Evolutionary conservation across 2,888 invertebrate genomes (phyloP), one percentile per base, ranked within the genome.

Genomic region (Morpho helenor): DNA sequence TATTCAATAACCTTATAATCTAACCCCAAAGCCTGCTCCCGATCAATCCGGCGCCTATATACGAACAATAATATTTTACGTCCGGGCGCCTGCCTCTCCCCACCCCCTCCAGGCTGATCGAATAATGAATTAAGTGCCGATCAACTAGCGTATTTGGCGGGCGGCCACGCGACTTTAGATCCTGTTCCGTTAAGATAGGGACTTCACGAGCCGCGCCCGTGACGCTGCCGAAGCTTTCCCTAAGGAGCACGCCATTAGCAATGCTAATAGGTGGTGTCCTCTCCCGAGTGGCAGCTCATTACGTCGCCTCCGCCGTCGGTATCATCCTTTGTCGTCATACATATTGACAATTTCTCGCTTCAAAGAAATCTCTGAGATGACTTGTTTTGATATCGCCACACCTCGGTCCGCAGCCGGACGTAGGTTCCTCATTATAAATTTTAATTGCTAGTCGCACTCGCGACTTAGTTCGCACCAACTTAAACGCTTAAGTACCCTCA

Each of bases 251-350:
- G 68, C 75, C 82, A 87, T 86, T 85, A 86, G 83, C 85, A 86
- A 86, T 87, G 87, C 84, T 85, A 87, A 86, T 85, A 72, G 76
- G 67, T 72, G 74, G 68, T 76, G 80, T 77, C 74, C 72, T 72
- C 58, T 59, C 61, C 52, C 64, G 76, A 85, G 85, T 85, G 80
- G 74, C 84, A 72, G 83, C 83, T 85, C 82, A 84, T 85, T 84
- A 83, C 68, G 46, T 40, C 57, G 60, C 57, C 60, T 61, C 49
- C 51, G 59, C 48, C 53, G 56, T 45, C 45, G 31, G 54, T 62
- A 57, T 59, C 57, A 56, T 45, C 53, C 60, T 62, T 52, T 59
- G 51, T 51, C 48, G 48, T 45, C 46, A 48, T 51, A 59, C 51
- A 54, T 51, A 48, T 59, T 60, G 47, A 62, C 52, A 57, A 53